phyloP scores from a whole-genome alignment of 2,797 vertebrate genomes.

The Ispidina picta region DNA sequence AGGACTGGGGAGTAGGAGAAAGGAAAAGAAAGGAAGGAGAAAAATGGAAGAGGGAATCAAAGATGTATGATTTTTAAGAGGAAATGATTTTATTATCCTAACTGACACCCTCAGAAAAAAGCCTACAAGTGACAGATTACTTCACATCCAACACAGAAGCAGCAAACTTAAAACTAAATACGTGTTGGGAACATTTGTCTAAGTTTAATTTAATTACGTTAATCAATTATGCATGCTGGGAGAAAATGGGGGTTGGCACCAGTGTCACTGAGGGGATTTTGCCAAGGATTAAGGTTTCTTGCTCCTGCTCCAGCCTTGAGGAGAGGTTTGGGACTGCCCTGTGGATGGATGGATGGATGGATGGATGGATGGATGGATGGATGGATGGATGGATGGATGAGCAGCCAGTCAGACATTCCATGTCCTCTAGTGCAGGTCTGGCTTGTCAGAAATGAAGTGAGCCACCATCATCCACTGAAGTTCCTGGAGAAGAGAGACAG shows the following conservation, averaged over 20 bases:
- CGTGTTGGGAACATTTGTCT: not conserved
- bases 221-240: not conserved
- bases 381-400: not conserved
- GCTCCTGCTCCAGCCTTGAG: not conserved
- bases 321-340: not conserved
- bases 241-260: not conserved
- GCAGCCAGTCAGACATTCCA: not conserved
- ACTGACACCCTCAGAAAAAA: not conserved
- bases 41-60: not conserved
- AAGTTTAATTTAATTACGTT: not conserved
- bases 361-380: too few species aligned
- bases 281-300: not conserved
- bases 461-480: not conserved
- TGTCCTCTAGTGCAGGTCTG: not conserved
- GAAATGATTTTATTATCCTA: not conserved
- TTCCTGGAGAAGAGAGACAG: not conserved
- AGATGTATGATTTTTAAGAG: not conserved
- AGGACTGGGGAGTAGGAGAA: too few species aligned
- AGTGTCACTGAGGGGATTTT: not conserved
- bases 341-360: not conserved
- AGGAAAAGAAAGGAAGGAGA: rapidly evolving
- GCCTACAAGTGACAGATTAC: not conserved
- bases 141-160: not conserved
- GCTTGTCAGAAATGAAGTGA: not conserved
- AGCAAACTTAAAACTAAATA: not conserved